Conservation (phyloP, 1,140 invertebrate genomes). For the Zaprionus capensis region DNA sequence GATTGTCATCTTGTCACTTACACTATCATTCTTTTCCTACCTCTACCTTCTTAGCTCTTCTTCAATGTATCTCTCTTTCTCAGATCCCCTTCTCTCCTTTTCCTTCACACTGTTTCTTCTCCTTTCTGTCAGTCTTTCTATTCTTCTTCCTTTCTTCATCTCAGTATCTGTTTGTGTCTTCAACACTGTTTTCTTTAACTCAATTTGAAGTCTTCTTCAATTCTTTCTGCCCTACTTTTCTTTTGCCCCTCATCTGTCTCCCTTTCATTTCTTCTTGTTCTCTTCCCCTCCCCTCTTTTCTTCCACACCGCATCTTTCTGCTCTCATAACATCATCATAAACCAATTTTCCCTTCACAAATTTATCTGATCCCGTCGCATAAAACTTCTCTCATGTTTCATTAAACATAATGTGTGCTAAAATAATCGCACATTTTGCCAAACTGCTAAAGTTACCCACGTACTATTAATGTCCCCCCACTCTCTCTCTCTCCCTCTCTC, state of each 20-base stretch:
- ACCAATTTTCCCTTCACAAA: neutral
- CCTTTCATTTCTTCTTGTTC: neutral
- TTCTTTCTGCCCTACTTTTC: too few species aligned
- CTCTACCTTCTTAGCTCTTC: too few species aligned
- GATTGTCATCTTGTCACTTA: too few species aligned
- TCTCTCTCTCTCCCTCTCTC: neutral
- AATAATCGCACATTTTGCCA: neutral
- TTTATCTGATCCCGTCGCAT: neutral
- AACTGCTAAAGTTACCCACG: constrained; percentile 1
- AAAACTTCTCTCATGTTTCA: constrained; percentile 5
- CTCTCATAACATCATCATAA: constrained; percentile 6
- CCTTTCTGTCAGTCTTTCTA: too few species aligned
- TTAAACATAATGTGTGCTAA: constrained; percentile 1
- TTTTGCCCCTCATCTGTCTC: neutral
- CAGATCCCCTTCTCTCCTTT: too few species aligned
- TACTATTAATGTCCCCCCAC: neutral
- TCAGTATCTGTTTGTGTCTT: too few species aligned
- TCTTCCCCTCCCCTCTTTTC: neutral
- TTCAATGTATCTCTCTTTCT: too few species aligned
- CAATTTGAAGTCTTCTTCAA: too few species aligned
- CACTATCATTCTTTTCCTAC: too few species aligned
- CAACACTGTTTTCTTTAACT: too few species aligned
- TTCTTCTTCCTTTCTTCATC: too few species aligned
- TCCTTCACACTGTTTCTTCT: too few species aligned
- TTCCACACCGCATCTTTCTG: neutral